Evolutionary conservation across 2,113 vertebrate genomes (phyloP).

Genomic region (Recurvirostra avosetta): DNA sequence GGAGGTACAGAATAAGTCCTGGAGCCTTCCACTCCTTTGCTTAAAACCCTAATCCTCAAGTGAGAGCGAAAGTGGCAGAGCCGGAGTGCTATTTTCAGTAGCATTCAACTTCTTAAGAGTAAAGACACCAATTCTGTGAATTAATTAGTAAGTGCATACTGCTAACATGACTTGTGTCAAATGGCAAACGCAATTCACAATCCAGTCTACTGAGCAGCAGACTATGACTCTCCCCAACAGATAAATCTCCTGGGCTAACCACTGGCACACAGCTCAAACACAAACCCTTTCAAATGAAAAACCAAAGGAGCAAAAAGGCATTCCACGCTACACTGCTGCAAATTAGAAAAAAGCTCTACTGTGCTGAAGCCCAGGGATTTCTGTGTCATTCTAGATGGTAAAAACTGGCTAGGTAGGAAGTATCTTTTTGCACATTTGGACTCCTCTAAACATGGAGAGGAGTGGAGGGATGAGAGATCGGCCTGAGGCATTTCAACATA

Average conservation of each 20-base stretch:
- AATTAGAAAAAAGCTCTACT: neutral
- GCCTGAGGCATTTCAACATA: conserved; percentile 65
- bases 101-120: neutral
- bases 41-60: neutral
- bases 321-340: neutral
- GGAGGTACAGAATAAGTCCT: neutral
- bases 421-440: neutral
- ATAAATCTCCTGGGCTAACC: neutral
- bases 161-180: neutral
- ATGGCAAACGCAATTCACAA: neutral
- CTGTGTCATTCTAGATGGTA: neutral
- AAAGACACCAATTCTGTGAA: neutral
- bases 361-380: conserved; percentile 2
- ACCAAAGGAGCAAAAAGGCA: neutral
- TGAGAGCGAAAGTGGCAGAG: neutral
- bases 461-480: conserved; percentile 76
- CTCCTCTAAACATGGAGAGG: conserved; percentile 67
- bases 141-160: neutral
- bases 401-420: conserved; percentile 7
- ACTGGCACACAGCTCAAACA: neutral
- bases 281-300: neutral
- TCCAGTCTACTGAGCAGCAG: neutral
- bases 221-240: neutral
- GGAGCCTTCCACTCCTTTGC: neutral
- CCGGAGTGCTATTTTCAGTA: neutral